Base-by-base conservation (phyloP, 2,797 vertebrate genomes). In the Eidolon dupreanum region DNA sequence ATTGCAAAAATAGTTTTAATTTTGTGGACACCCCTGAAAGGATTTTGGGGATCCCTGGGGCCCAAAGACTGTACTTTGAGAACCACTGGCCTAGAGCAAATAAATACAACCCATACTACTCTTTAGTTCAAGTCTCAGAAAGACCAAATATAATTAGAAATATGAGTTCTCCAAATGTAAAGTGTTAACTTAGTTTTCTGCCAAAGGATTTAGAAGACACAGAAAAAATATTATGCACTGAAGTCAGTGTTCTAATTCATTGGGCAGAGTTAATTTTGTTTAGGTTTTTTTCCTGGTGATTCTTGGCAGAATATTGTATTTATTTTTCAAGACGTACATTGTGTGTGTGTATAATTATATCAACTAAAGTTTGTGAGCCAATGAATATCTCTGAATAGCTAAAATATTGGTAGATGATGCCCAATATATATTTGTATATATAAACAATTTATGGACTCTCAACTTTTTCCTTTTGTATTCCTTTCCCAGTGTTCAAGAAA, bases 141-240 rank as follows among this genome's bases (percentile, higher is more conserved):
- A 97, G 94, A 95, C 65, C 94, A 97, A 96, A 86, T 93, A 96
- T 74, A 93, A 94, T 71, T n/a, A 61, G 85, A 89, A 97, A 71
- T 33, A 71, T 33, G 70, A 74, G 33, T 46, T 92, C 96, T 95
- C 89, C 92, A 74, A 82, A 92, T 75, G 55, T 97, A 51, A 94
- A 94, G 86, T 78, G 36, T 75, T 71, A 63, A 84, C 88, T 88
- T 87, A 49, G 19, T 79, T 93, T 95, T 70, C 84, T 79, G 26
- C 20, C 38, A 68, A 74, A 79, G 63, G 41, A 71, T 83, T 96
- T 79, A 73, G 31, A 82, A 87, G 66, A 49, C 43, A 66, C 19
- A 43, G 55, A 88, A 96, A 41, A 85, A 83, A 93, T 92, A 36
- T 57, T 65, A 61, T 24, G 26, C 5, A 26, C 43, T 68, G n/a